These are phyloP conservation scores for Tetranychus urticae DNA, from an alignment of 1,140 invertebrate genomes.

Conservation along the genomic window DNA sequence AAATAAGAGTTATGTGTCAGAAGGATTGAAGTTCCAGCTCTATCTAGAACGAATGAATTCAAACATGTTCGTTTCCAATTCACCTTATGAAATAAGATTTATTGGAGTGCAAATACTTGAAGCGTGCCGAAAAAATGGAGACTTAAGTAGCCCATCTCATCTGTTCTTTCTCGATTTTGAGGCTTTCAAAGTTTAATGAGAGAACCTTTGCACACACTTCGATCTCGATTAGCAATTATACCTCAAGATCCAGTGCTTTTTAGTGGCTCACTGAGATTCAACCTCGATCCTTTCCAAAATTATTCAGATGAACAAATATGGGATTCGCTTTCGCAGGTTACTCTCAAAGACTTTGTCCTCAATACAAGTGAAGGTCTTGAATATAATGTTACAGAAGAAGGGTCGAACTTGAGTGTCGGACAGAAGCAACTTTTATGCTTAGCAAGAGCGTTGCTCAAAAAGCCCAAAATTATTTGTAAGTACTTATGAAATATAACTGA, in stretches of 20 bases:
- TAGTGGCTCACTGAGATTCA: constrained; percentile 26
- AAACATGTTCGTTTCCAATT: too few relatives aligned
- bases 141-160: too few relatives aligned
- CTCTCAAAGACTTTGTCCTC: constrained; percentile 11
- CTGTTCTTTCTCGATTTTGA: too few relatives aligned
- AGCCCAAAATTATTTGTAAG: constrained; percentile 9
- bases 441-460: constrained; percentile 26
- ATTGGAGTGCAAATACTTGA: too few relatives aligned
- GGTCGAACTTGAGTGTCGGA: constrained; percentile 11
- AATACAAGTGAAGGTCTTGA: constrained; percentile 6
- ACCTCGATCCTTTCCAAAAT: constrained; percentile 15
- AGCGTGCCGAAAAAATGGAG: too few relatives aligned
- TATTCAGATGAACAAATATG: constrained; percentile 13
- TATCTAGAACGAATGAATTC: too few relatives aligned
- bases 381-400: constrained; percentile 4
- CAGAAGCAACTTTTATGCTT: constrained; percentile 24
- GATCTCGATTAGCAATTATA: constrained; percentile 66
- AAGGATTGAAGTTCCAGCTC: too few relatives aligned
- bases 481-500: constrained; percentile 22
- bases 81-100: too few relatives aligned
- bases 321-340: constrained; percentile 12
- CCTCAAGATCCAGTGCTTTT: constrained; percentile 38
- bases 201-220: constrained; percentile 65
- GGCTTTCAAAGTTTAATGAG: too few relatives aligned
- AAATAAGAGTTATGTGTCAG: too few relatives aligned